Conservation (phyloP, 2,113 vertebrate species). For the Bubo bubo region DNA sequence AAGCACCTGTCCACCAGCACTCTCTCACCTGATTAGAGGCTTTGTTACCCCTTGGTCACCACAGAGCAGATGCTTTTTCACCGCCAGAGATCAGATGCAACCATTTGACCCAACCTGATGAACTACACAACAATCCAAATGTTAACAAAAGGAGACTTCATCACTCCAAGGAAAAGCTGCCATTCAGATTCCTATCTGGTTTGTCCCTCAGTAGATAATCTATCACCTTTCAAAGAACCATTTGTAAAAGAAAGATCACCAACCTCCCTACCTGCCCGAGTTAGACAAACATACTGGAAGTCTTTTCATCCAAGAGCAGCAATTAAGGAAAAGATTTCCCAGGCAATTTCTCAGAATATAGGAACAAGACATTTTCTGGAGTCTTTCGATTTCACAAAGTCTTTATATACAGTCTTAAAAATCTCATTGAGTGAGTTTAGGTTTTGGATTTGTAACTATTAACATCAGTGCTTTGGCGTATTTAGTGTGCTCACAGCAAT, state of each 20-base stretch:
- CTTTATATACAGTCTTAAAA: not conserved
- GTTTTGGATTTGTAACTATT: not conserved
- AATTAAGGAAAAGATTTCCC: not conserved
- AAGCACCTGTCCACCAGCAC: conserved; percentile 2
- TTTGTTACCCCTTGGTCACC: not conserved
- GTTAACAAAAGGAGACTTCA: conserved; percentile 39
- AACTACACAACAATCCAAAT: not conserved
- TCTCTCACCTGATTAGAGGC: not conserved
- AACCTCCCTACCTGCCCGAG: not conserved
- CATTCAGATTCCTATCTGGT: conserved; percentile 35
- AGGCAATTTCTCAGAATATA: not conserved
- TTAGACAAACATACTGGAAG: conserved; percentile 16
- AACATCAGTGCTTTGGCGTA: not conserved
- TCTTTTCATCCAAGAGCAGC: not conserved
- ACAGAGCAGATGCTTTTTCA: not conserved
- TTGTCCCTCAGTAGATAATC: conserved; percentile 1
- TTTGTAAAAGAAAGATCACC: not conserved
- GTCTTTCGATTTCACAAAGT: not conserved
- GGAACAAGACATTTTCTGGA: not conserved
- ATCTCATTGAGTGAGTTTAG: not conserved
- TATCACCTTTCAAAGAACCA: conserved; percentile 17
- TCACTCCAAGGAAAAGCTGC: not conserved
- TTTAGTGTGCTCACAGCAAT: not conserved
- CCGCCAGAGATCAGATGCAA: not conserved
- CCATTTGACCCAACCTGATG: not conserved